Evolutionary conservation across 2,888 invertebrate genomes (phyloP), one percentile per base, ranked within the genome.

Genomic region (Capitulum mitella): DNA sequence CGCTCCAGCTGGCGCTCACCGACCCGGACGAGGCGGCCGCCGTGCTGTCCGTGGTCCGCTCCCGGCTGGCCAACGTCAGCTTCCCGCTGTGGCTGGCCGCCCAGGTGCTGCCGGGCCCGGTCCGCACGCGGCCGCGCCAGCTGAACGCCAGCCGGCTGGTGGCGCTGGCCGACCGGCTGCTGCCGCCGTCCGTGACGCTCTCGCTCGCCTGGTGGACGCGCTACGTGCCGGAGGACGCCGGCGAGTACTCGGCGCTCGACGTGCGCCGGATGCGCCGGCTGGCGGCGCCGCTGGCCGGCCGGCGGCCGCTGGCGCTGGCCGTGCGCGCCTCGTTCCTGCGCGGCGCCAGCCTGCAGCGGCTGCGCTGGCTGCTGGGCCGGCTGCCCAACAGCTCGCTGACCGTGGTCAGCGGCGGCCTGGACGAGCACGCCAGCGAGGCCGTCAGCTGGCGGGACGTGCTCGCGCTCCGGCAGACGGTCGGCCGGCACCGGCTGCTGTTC

Each of bases 61-160:
- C 58, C n/a, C 58, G 58, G 22, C n/a, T 58, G 22, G 10, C 29
- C 29, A 29, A 58, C 58, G 29, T 58, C 58, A 58, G n/a, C 58
- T 58, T 58, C 58, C 58, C 58, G n/a, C 10, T 58, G n/a, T 58
- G 58, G 58, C 58, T 58, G 58, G n/a, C 58, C 29, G 58, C 58
- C 29, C 29, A 58, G 58, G 58, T 58, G 58, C 5, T 58, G 58
- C n/a, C 58, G 29, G 58, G 58, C 3, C 58, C 58, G 58, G 58
- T 58, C 2, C 58, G 58, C 58, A 58, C 58, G n/a, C 58, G 58
- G 58, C 29, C n/a, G n/a, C 58, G 58, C 5, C 2, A n/a, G 29
- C 10, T 8, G 29, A 58, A 22, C 58, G 29, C 3, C 58, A n/a
- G 29, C 58, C 8, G 29, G n/a, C 29, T 22, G 58, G 29, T 22